Conservation (phyloP, 23 tunicate species). For the Trididemnum clinides region DNA sequence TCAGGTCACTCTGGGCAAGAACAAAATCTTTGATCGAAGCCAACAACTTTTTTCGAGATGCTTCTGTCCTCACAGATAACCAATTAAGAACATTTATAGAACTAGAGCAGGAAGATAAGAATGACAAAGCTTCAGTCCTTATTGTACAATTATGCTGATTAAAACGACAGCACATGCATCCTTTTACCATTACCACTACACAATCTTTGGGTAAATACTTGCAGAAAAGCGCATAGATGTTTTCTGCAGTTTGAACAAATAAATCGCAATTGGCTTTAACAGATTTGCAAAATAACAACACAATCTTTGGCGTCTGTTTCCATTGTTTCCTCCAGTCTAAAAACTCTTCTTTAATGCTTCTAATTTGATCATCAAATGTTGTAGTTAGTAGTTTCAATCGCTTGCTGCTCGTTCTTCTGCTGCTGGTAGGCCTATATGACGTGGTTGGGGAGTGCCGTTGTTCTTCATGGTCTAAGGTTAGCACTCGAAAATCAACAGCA, state of each 20-base stretch:
- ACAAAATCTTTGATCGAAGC: not conserved
- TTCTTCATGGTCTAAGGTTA: not conserved
- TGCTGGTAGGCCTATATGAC: not conserved
- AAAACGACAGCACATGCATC: constrained; percentile 23
- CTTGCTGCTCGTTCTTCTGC: not conserved
- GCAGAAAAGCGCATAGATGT: not conserved
- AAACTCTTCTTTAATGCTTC: not conserved
- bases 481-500: not conserved
- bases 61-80: not conserved
- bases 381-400: not conserved
- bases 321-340: not conserved
- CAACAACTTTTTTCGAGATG: not conserved
- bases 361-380: not conserved
- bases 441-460: too few relatives aligned
- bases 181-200: constrained; percentile 2
- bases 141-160: not conserved
- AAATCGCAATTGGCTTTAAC: not conserved
- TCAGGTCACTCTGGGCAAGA: not conserved
- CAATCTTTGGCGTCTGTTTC: constrained; percentile 6
- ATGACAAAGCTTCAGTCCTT: not conserved
- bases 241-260: not conserved
- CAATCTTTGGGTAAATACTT: constrained; percentile 23
- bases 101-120: not conserved
- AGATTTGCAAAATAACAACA: constrained; percentile 12
- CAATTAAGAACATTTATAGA: not conserved